These are phyloP conservation scores for Carcharodon carcharias DNA, from an alignment of 2,797 vertebrate genomes.

Conservation along the genomic window DNA sequence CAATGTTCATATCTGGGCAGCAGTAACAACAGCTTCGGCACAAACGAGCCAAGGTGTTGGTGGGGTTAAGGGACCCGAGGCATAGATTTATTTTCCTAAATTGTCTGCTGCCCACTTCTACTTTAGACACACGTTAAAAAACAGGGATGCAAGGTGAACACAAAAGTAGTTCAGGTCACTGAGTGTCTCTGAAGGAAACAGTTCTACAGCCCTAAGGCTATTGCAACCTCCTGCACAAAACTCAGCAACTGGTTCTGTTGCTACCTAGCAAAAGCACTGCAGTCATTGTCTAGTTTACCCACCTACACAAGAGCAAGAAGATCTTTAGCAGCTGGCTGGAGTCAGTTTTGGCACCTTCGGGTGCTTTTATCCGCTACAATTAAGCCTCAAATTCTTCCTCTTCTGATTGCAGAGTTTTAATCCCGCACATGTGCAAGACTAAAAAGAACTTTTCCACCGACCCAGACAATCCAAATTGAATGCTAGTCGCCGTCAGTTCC, in stretches of 20 bases:
- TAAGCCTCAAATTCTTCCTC: constrained; percentile 21
- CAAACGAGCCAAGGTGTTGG: background rate
- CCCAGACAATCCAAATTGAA: background rate
- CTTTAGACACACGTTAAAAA: background rate
- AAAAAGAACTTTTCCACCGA: constrained; percentile 13
- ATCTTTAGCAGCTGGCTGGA: background rate
- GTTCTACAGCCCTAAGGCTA: background rate
- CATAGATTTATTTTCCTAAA: background rate
- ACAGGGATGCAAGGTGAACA: background rate
- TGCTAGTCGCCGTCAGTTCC: background rate
- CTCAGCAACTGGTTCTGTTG: background rate
- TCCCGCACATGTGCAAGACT: background rate
- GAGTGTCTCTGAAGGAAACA: background rate
- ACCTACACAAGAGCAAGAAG: background rate
- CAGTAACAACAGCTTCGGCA: background rate
- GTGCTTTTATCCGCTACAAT: background rate
- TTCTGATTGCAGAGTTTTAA: background rate
- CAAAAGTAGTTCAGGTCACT: background rate
- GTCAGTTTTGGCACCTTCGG: background rate
- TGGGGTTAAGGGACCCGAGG: background rate
- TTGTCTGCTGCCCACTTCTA: background rate
- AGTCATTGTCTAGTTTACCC: background rate
- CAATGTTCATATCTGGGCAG: background rate
- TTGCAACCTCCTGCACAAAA: background rate
- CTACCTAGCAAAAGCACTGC: background rate